Conservation (phyloP, 2,888 invertebrate species). For the Dexiosoma caninum region DNA sequence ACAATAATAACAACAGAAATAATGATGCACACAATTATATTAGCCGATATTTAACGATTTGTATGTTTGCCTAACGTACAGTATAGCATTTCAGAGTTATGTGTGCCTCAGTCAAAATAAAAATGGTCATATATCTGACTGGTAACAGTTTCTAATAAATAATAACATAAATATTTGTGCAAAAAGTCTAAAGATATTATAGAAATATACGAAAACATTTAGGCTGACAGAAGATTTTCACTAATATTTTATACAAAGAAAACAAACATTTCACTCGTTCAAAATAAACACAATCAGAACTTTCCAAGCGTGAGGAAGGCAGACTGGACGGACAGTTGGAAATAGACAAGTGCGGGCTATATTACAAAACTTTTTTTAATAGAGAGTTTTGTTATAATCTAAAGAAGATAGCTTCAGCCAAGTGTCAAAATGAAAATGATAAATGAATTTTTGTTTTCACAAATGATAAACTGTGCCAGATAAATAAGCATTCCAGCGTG, state of each 20-base stretch:
- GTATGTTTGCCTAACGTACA: conserved; percentile 23
- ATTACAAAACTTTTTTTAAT: conserved; percentile 14
- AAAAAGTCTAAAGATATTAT: conserved; percentile 48
- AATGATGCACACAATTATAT: conserved; percentile 49
- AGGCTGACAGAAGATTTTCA: conserved; percentile 59
- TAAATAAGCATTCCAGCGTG: conserved; percentile 57
- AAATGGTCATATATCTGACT: conserved; percentile 51
- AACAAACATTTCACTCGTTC: too few relatives aligned
- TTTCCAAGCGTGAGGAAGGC: neutral
- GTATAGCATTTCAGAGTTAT: neutral
- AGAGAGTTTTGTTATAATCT: conserved; percentile 23
- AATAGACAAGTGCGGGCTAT: neutral
- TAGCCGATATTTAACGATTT: conserved; percentile 40
- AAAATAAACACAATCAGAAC: too few relatives aligned
- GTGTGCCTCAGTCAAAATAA: conserved; percentile 20
- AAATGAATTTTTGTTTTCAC: conserved; percentile 60
- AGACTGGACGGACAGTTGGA: neutral
- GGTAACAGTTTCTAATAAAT: conserved; percentile 55
- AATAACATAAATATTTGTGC: conserved; percentile 57
- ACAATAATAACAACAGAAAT: conserved; percentile 31
- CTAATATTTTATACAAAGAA: too few relatives aligned
- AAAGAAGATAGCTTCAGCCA: conserved; percentile 54
- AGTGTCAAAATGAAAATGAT: conserved; percentile 62
- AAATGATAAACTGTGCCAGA: conserved; percentile 60
- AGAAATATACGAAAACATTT: conserved; percentile 43